Base-by-base conservation (phyloP, 1,140 invertebrate species). In the Goniozus legneri region DNA sequence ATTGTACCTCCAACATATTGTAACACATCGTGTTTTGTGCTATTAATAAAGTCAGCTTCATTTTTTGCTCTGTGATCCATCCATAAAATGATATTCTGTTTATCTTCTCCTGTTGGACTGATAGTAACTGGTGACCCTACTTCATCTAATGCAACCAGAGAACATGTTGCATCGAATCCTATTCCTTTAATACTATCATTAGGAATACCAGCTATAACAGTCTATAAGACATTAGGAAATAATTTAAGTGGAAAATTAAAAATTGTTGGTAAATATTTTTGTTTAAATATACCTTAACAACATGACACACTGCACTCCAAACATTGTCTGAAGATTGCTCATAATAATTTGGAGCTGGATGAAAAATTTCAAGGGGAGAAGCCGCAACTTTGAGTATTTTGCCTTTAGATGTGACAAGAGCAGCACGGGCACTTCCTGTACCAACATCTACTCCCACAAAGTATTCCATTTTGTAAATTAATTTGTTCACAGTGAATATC, bases 81-180 rank as follows among this genome's bases (percentile, higher is more conserved):
- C 95, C 95, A 98, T 73, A 97, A 83, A 22, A 98, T 91, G 18
- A 98, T 80, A 73, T 98, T 95, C 69, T 89, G 86, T 35, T 85
- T 77, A 62, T 82, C 64, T 30, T 80, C 72, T 7, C 80, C 85
- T 60, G 82, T 80, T 34, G 80, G 80, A 75, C 85, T 92, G 0
- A 94, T 81, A 14, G 87, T 82, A 6, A 94, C 60, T 3, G 93
- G 87, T 35, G 82, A 71, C 15, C 81, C 82, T 53, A 85, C 73
- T 56, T 77, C 71, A 58, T 88, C 90, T 14, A 97, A 52, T 15
- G 84, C 87, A 4, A 95, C 94, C 32, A 98, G 67, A 10, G 94
- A 97, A 69, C 95, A 97, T 24, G 95, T 98, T 13, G 94, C 95
- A 82, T 95, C 93, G 79, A 97, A 97, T 1, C 93, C 92, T 60